These are phyloP conservation scores for Phataginus tetradactyla DNA, from an alignment of 2,797 vertebrate genomes.

Conservation along the genomic window DNA sequence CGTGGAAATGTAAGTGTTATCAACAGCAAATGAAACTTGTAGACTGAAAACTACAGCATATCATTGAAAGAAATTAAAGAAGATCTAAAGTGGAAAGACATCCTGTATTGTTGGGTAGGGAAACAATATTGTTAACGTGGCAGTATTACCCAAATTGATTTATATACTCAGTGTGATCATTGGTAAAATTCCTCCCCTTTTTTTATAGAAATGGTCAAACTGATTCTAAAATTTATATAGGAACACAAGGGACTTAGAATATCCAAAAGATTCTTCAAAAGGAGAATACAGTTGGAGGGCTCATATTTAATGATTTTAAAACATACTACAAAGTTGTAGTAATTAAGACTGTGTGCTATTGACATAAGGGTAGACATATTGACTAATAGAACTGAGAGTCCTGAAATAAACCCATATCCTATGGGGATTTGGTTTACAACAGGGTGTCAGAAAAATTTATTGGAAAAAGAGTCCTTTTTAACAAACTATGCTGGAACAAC, in stretches of 20 bases:
- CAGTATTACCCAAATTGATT: background rate
- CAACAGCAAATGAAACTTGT: background rate
- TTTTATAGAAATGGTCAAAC: background rate
- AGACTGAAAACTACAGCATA: background rate
- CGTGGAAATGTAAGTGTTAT: background rate
- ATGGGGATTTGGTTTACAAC: background rate
- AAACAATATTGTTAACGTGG: background rate
- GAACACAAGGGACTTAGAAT: background rate
- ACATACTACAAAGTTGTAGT: background rate
- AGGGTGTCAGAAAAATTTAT: background rate
- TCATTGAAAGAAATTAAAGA: background rate
- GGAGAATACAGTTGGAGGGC: background rate
- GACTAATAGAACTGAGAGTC: background rate
- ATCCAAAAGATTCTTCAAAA: background rate
- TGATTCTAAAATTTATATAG: background rate
- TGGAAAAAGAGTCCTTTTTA: background rate
- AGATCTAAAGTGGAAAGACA: background rate
- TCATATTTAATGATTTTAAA: background rate
- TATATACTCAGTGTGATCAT: background rate
- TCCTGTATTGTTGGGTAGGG: background rate
- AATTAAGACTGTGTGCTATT: background rate
- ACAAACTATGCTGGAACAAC: background rate
- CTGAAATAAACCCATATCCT: background rate
- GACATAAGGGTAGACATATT: background rate
- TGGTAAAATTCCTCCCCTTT: background rate